Evolutionary conservation across 2,888 invertebrate genomes (phyloP).

Genomic region (Invenusta paracnida): DNA sequence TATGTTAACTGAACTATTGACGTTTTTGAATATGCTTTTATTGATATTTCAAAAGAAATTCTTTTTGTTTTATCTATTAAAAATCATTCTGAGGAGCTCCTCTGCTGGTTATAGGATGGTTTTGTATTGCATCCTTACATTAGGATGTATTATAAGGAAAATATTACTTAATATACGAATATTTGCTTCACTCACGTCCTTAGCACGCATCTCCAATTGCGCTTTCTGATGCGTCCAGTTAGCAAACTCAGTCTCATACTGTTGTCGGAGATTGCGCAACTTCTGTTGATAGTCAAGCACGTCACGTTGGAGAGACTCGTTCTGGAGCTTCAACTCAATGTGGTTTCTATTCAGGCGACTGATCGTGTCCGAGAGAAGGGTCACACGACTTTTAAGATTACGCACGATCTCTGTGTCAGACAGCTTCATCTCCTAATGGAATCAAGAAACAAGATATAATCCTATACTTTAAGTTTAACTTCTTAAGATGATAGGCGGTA

Average conservation of each 20-base stretch:
- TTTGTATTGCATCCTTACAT: no score
- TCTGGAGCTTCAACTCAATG: conserved; percentile 39
- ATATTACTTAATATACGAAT: no score
- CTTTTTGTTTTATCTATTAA: no score
- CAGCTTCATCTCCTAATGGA: neutral
- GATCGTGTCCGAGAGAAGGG: conserved; percentile 14
- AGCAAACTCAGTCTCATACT: conserved; percentile 39
- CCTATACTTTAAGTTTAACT: no score
- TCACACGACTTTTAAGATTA: conserved; percentile 1
- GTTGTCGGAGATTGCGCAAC: conserved; percentile 32
- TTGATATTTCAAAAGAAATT: no score
- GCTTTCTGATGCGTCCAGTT: conserved; percentile 16
- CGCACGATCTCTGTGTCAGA: neutral
- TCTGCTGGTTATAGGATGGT: no score
- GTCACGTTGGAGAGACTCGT: conserved; percentile 32
- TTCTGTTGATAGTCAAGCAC: conserved; percentile 37
- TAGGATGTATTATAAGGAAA: no score
- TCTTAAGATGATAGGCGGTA: no score
- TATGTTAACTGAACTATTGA: no score
- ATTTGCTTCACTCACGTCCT: neutral
- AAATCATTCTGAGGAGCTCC: no score
- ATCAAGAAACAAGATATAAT: no score
- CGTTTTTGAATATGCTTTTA: no score
- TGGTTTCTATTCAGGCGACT: conserved; percentile 32
- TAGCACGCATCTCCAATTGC: neutral